Percentiles rank a stretch among this genome's conserved stretches.
phyloP scores from a whole-genome alignment of 2,888 invertebrate genomes.

The Tetramorium bicarinatum region DNA sequence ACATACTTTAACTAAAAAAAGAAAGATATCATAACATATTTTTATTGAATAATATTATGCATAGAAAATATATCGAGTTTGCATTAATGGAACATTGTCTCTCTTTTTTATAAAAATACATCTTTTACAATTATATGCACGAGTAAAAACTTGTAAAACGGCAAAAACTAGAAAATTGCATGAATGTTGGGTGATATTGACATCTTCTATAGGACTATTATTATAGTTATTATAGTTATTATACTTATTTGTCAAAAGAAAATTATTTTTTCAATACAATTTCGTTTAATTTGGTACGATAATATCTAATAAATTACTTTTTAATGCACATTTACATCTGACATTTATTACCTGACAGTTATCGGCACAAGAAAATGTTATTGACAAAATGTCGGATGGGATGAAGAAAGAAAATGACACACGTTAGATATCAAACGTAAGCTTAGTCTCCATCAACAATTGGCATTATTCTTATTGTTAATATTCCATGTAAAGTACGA shows the following conservation, averaged over 20 bases:
- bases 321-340: not conserved
- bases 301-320: not conserved
- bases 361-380: slow-evolving; percentile 4
- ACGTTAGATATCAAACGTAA: slow-evolving; percentile 1
- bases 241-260: not conserved
- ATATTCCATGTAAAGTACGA: not conserved
- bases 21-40: not conserved
- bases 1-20: not conserved
- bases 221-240: no score
- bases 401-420: not conserved
- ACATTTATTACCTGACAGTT: not conserved
- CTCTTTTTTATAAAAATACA: not conserved
- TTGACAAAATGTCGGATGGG: not conserved
- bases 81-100: not conserved
- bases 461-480: not conserved
- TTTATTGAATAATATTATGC: not conserved
- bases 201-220: not conserved
- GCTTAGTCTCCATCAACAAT: not conserved
- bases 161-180: not conserved
- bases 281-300: not conserved
- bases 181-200: not conserved
- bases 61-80: not conserved
- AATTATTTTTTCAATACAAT: not conserved
- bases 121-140: not conserved
- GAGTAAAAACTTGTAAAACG: no score